These are phyloP conservation scores for Stegophylla sp. DNA, from an alignment of 2,888 invertebrate species.

Conservation along the genomic window DNA sequence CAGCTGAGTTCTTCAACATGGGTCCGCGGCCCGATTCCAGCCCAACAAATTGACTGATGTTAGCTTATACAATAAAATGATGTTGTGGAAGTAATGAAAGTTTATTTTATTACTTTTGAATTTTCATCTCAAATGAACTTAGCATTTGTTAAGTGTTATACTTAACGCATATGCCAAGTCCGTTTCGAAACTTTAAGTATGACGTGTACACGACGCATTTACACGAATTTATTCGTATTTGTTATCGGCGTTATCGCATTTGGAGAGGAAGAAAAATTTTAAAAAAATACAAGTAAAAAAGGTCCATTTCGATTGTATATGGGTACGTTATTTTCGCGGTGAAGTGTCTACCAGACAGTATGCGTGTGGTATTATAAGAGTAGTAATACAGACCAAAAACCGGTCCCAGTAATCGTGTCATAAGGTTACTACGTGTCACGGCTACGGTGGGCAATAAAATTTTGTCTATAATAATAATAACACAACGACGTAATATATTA, in stretches of 20 bases:
- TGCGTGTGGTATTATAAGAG: slow-evolving; percentile 1
- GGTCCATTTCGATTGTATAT: not conserved
- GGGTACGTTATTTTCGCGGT: not conserved
- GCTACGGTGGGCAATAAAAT: not conserved
- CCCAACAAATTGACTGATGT: too few species aligned
- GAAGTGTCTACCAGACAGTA: too few species aligned
- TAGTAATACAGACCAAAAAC: slow-evolving; percentile 38
- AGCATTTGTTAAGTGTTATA: too few species aligned
- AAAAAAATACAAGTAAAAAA: slow-evolving; percentile 4
- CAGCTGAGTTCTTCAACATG: too few species aligned
- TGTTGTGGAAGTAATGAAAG: too few species aligned
- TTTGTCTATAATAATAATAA: slow-evolving; percentile 8
- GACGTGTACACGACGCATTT: not conserved
- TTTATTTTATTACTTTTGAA: too few species aligned
- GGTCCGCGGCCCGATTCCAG: too few species aligned
- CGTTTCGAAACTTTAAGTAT: not conserved
- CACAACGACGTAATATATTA: slow-evolving; percentile 6
- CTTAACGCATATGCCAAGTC: too few species aligned
- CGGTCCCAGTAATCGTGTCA: slow-evolving; percentile 56
- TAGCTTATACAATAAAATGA: too few species aligned
- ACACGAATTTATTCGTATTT: not conserved
- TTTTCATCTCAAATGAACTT: too few species aligned
- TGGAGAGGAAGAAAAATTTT: not conserved
- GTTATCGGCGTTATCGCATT: not conserved
- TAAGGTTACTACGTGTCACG: slow-evolving; percentile 53